A percentile compares a stretch with the other conserved stretches of the same genome.
Evolutionary conservation across 2,113 vertebrate genomes (phyloP).

Genomic region (Platysteira castanea): DNA sequence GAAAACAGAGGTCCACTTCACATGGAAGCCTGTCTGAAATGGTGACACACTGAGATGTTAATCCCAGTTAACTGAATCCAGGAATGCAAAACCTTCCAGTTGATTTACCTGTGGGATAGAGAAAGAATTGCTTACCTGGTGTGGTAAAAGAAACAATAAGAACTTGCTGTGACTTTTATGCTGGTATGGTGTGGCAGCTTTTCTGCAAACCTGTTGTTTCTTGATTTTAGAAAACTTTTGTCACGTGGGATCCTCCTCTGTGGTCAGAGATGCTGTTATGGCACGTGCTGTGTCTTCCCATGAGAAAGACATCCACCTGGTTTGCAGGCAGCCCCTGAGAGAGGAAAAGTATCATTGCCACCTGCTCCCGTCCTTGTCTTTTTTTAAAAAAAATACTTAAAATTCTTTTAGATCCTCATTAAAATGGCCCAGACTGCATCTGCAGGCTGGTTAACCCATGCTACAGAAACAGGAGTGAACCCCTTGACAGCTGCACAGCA

Average conservation of each 20-base stretch:
- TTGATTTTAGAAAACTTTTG: neutral
- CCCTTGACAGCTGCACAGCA: neutral
- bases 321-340: neutral
- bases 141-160: neutral
- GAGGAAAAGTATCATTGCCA: neutral
- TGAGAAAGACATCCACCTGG: neutral
- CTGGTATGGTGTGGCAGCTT: neutral
- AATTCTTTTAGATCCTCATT: neutral
- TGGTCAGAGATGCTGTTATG: neutral
- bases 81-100: neutral
- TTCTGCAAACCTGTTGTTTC: neutral
- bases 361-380: neutral
- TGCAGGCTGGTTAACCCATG: neutral
- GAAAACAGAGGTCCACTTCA: neutral
- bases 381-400: neutral
- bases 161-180: neutral
- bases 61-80: neutral
- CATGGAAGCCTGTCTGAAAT: neutral
- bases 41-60: neutral
- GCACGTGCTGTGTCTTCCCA: neutral
- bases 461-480: neutral
- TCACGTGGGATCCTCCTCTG: rapidly evolving
- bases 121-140: neutral
- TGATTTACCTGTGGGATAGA: neutral
- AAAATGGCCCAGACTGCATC: neutral